Percentiles rank a stretch among this genome's conserved stretches.
These are phyloP conservation scores for Chaunax sp. DNA, from an alignment of 2,797 vertebrate species.

Conservation along the genomic window DNA sequence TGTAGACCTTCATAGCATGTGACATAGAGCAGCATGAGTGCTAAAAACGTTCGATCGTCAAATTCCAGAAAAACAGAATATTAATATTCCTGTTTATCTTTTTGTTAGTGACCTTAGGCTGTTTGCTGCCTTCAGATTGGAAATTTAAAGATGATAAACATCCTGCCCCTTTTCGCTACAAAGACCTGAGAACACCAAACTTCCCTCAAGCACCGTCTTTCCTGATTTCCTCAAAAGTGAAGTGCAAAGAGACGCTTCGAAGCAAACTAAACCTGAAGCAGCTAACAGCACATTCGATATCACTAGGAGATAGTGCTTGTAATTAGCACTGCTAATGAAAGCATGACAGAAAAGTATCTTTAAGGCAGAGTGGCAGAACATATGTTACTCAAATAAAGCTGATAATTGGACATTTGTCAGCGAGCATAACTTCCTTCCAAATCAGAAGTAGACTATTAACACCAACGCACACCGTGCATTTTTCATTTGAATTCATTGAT, in stretches of 20 bases:
- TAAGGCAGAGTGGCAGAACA: slow-evolving; percentile 37
- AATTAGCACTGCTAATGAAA: slow-evolving; percentile 49
- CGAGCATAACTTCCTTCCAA: slow-evolving; percentile 10
- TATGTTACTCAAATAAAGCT: slow-evolving; percentile 42
- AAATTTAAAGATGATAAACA: slow-evolving; percentile 44
- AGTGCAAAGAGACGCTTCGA: slow-evolving; percentile 15
- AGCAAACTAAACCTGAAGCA: slow-evolving; percentile 11
- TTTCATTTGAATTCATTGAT: slow-evolving; percentile 42
- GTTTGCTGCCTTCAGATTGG: slow-evolving; percentile 41
- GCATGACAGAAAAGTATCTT: slow-evolving; percentile 35
- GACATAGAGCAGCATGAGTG: not conserved
- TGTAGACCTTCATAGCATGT: not conserved
- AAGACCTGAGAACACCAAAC: slow-evolving; percentile 28
- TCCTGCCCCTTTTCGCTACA: slow-evolving; percentile 27
- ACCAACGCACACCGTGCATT: slow-evolving; percentile 23
- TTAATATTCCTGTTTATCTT: slow-evolving; percentile 6
- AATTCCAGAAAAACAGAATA: slow-evolving; percentile 2
- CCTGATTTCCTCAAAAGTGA: slow-evolving; percentile 16
- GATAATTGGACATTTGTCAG: slow-evolving; percentile 48
- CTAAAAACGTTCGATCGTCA: not conserved
- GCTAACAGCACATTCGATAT: slow-evolving; percentile 17
- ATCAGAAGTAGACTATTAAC: slow-evolving; percentile 21
- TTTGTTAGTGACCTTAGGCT: slow-evolving; percentile 21
- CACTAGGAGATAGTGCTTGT: slow-evolving; percentile 15
- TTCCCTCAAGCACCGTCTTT: slow-evolving; percentile 33